Evolutionary conservation across 2,888 invertebrate genomes (phyloP).

Genomic region (Bugulina stolonifera): DNA sequence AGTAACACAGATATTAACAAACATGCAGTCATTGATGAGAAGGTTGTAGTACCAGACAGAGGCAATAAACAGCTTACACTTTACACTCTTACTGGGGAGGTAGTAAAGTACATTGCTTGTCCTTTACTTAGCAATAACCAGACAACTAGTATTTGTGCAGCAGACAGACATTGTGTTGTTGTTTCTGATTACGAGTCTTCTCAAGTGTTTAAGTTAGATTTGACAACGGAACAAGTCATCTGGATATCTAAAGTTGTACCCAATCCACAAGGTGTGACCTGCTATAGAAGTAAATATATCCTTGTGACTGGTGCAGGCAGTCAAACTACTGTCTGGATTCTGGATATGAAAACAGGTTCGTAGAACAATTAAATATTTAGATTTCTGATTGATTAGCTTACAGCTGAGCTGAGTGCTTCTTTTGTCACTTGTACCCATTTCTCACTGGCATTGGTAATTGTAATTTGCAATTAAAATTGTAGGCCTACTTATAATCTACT

Average conservation of each 20-base stretch:
- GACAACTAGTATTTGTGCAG: background rate
- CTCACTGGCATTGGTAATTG: no score
- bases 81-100: background rate
- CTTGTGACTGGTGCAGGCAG: background rate
- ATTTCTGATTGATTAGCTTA: no score
- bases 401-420: no score
- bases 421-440: no score
- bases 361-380: no score
- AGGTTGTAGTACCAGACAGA: background rate
- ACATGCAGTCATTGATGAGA: background rate
- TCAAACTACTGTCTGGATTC: background rate
- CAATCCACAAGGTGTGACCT: background rate
- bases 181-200: background rate
- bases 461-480: no score
- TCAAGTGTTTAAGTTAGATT: constrained; percentile 1
- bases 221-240: background rate
- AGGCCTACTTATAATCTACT: no score
- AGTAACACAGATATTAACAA: background rate
- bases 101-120: background rate
- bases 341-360: background rate
- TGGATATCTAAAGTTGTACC: background rate
- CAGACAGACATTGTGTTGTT: background rate
- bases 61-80: background rate
- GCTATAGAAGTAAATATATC: constrained; percentile 2
- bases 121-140: background rate